Base-by-base conservation (phyloP, 1,140 invertebrate species). In the Sitophilus oryzae region DNA sequence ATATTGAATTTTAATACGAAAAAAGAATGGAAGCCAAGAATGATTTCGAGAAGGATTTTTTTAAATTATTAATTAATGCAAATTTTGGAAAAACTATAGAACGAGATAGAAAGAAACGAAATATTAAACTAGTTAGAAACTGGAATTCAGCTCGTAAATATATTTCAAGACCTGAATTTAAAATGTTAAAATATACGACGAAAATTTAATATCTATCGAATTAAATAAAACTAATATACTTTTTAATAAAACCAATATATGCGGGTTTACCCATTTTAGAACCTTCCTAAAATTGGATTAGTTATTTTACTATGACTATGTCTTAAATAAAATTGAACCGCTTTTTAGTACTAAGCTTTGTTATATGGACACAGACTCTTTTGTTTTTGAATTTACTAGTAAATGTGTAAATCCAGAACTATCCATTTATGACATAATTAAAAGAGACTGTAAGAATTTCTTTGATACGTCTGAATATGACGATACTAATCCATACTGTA, bases 51-150 rank as follows among this genome's bases (percentile, higher is more conserved):
- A n/a, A n/a, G n/a, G n/a, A n/a, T n/a, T n/a, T n/a, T 6, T 6
- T 6, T 48, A 79, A 78, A 63, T 54, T 74, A 4, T 69, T 75
- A 61, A 74, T 72, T 47, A 76, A 76, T 55, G 42, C 61, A 5
- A 59, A 72, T 10, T 73, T 74, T 67, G 73, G 76, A 3, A 74
- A 76, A 64, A 74, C 67, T 3, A 71, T 75, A 61, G 71, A 76
- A 59, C 73, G 74, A 54, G 57, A 71, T 14, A 45, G 66, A 23
- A 71, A 70, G 44, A 46, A 67, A 42, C 56, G 61, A 22, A 58
- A 71, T 60, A 52, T 76, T 0, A 64, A 68, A 64, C 37, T 73
- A 22, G 59, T 62, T 8, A 47, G n/a, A 8, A 34, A 47, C 18
- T 47, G 45, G 25, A 22, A 47, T 11, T 16, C 23, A 2, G 45